Conservation (phyloP, 2,888 invertebrate species). For the Caenorhabditis auriculariae region DNA sequence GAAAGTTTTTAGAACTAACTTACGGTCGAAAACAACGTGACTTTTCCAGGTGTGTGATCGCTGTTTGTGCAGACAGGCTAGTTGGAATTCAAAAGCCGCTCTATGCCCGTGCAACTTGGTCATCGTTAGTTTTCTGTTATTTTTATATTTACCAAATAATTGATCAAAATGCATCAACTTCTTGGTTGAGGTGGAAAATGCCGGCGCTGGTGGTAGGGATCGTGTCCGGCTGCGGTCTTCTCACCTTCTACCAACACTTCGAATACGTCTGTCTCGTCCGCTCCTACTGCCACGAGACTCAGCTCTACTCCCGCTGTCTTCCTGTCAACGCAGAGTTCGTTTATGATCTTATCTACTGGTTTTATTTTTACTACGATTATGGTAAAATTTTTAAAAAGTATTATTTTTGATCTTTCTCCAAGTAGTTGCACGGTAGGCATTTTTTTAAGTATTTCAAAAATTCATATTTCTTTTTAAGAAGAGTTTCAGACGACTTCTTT, state of each 20-base stretch:
- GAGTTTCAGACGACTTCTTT: too few relatives aligned
- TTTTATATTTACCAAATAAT: neutral
- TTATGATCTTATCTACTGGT: too few relatives aligned
- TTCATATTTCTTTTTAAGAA: too few relatives aligned
- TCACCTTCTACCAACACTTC: conserved; percentile 57
- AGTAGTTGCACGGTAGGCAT: too few relatives aligned
- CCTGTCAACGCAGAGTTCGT: conserved; percentile 50
- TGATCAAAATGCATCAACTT: neutral
- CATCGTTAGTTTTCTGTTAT: conserved; percentile 7
- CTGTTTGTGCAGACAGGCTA: conserved; percentile 60
- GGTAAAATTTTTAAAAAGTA: too few relatives aligned
- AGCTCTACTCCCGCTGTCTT: conserved; percentile 53
- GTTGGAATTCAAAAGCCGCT: conserved; percentile 59
- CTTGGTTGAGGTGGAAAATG: conserved; percentile 54
- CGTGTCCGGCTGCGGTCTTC: conserved; percentile 43
- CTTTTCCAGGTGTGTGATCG: conserved; percentile 58
- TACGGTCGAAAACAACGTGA: too few relatives aligned
- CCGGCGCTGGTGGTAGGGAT: conserved; percentile 46
- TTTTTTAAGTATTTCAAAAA: too few relatives aligned
- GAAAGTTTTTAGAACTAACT: too few relatives aligned
- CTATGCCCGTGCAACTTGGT: conserved; percentile 44
- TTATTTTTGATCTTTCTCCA: too few relatives aligned
- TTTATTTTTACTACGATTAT: too few relatives aligned
- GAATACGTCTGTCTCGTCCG: conserved; percentile 51
- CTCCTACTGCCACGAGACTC: conserved; percentile 49